Conservation (phyloP, 2,113 vertebrate species). For the Rhynchomys soricoides region DNA sequence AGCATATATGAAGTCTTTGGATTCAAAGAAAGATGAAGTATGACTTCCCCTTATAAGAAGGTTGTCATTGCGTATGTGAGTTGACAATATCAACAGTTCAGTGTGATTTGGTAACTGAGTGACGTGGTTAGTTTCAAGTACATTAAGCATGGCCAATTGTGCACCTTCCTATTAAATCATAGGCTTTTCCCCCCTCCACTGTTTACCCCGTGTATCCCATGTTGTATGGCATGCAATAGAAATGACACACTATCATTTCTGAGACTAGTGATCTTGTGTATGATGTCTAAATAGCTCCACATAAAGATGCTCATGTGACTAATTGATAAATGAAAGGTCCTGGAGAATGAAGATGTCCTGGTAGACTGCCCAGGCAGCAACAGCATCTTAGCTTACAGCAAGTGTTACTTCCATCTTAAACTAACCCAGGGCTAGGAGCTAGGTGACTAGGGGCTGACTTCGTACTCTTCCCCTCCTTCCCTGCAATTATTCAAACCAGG, state of each 20-base stretch:
- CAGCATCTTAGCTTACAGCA: neutral
- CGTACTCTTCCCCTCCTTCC: rapidly evolving
- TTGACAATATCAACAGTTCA: neutral
- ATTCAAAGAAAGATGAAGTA: neutral
- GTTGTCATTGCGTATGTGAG: neutral
- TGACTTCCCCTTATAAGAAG: neutral
- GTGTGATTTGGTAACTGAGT: neutral
- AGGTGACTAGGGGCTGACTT: neutral
- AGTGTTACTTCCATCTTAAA: neutral
- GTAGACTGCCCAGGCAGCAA: neutral
- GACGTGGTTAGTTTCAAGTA: neutral
- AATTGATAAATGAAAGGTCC: no score
- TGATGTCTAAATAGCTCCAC: neutral
- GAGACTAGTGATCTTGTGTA: neutral
- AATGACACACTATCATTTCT: neutral
- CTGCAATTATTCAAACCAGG: neutral
- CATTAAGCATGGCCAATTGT: neutral
- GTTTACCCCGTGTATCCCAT: neutral
- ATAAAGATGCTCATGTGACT: neutral
- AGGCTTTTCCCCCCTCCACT: rapidly evolving
- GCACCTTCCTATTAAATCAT: neutral
- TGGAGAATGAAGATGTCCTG: neutral
- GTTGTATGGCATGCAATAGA: neutral
- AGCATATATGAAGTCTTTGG: neutral
- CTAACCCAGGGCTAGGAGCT: neutral